Evolutionary conservation across 2,797 vertebrate species (phyloP), one percentile per base, ranked within the genome.

Genomic region (Halcyon smyrnensis): DNA sequence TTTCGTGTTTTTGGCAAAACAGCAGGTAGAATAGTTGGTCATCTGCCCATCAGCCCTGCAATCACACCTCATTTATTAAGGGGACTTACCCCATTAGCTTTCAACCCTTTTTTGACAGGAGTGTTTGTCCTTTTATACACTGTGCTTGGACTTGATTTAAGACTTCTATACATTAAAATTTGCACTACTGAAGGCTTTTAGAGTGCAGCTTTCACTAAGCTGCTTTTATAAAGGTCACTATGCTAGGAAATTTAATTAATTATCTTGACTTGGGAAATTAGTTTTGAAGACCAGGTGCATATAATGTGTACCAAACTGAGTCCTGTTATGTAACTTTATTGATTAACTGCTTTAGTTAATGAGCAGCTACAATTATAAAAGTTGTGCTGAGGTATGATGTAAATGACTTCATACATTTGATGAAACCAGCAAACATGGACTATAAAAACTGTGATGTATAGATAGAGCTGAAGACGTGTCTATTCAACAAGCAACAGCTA

Each of bases 11-110:
- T 74, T 93, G 78, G 64, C 78, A 89, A 93, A 60, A 32, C 56
- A 77, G 60, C 53, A 62, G 68, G 68, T 80, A 15, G 56, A 89
- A 54, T 92, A 71, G 74, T 94, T 96, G 92, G 94, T 87, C 57
- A 91, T 74, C 75, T 96, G 87, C 82, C 90, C 75, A 85, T 89
- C 70, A 75, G 53, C 77, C 2, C 0, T 80, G 41, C 62, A 90
- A 87, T 91, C 82, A 92, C 75, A 93, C 64, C 62, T 95, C 78
- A 92, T 96, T 93, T 96, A 75, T 90, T 83, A 81, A 80, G 63
- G 39, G 45, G 65, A 56, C 53, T 87, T 83, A 45, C 32, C 24
- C 56, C 71, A 83, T 89, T 93, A 85, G 46, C 48, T 93, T 92
- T 86, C 71, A 74, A 57, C 24, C 15, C 6, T 1, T 81, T 81